Conservation (phyloP, 1,140 invertebrate species). For the Drosophila sulfurigaster region DNA sequence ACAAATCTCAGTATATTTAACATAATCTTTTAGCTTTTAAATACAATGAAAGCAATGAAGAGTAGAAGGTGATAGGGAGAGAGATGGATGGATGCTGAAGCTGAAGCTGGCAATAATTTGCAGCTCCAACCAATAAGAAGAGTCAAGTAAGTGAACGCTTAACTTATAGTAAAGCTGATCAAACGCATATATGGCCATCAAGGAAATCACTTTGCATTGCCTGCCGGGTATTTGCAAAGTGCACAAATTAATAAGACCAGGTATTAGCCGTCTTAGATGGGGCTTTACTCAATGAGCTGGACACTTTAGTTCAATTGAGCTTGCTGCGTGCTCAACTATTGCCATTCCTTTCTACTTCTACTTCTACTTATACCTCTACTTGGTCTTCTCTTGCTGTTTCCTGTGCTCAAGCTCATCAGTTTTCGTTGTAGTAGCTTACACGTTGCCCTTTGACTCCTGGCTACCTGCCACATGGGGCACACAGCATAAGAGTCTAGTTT, state of each 20-base stretch:
- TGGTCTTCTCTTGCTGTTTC: neutral
- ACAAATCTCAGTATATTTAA: no score
- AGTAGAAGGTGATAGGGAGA: no score
- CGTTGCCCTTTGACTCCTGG: neutral
- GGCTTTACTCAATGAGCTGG: conserved; percentile 47
- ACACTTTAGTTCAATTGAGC: conserved; percentile 41
- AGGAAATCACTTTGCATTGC: neutral
- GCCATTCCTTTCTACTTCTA: neutral
- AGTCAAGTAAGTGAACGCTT: no score
- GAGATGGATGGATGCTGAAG: no score
- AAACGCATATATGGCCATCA: neutral
- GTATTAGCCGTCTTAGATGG: conserved; percentile 35
- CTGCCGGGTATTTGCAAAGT: neutral
- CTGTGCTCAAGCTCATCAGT: neutral
- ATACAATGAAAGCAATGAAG: no score
- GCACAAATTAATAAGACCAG: conserved; percentile 39
- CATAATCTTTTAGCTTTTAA: no score
- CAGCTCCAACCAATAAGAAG: no score
- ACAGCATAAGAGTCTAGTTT: conserved; percentile 15
- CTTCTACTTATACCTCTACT: no score
- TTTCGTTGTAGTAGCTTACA: no score
- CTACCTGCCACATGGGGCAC: conserved; percentile 10
- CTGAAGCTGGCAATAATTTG: no score
- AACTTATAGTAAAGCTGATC: neutral
- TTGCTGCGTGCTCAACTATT: conserved; percentile 1